Percentiles rank a stretch among this genome's conserved stretches.
phyloP scores from a whole-genome alignment of 2,797 vertebrate genomes.

The Avahi laniger region DNA sequence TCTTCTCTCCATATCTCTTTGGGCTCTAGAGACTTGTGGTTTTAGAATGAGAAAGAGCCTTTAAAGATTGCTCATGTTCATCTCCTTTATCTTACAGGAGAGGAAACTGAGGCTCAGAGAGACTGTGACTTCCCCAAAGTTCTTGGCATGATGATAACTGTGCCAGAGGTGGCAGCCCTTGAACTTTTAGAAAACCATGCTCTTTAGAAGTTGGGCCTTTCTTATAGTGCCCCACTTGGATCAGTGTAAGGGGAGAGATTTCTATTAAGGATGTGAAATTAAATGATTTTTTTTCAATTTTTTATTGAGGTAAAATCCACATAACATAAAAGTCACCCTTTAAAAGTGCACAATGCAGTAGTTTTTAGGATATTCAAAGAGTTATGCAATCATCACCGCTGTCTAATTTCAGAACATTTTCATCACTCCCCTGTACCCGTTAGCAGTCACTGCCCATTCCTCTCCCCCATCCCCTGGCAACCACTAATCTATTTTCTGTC shows the following conservation, averaged over 20 bases:
- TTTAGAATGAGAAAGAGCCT: conserved; percentile 29
- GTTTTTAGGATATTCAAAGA: background rate
- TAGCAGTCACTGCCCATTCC: background rate
- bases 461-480: background rate
- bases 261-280: background rate
- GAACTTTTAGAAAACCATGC: background rate
- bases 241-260: background rate
- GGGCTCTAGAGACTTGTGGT: background rate
- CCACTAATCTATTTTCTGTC: background rate
- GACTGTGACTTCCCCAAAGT: background rate
- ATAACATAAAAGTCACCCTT: background rate
- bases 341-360: background rate
- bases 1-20: background rate
- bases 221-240: background rate
- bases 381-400: background rate
- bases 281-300: background rate
- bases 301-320: background rate
- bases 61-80: background rate
- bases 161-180: background rate
- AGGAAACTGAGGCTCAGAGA: background rate
- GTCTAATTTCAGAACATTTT: conserved; percentile 3
- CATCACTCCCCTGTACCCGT: background rate
- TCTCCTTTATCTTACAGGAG: background rate
- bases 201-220: background rate
- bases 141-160: background rate